Conservation (phyloP, 2,888 invertebrate species). For the Plagodis pulveraria region DNA sequence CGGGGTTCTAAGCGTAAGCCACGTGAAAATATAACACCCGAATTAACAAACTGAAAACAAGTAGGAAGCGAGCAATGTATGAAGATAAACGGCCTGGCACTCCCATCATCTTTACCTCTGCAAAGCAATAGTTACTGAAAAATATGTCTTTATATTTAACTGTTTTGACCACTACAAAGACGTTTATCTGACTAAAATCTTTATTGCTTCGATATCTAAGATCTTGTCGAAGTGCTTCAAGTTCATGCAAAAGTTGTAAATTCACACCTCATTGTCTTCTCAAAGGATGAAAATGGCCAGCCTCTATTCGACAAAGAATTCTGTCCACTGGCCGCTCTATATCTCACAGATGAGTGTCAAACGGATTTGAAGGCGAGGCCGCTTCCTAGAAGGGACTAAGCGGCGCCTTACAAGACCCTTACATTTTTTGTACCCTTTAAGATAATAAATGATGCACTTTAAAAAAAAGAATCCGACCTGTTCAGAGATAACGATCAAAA, state of each 20-base stretch:
- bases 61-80: not conserved
- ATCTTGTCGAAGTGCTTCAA: conserved; percentile 35
- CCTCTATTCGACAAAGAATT: conserved; percentile 66
- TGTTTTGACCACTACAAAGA: not conserved
- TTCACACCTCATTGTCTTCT: conserved; percentile 73
- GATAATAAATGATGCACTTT: conserved; percentile 82
- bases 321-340: conserved; percentile 71
- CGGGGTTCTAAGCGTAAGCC: conserved; percentile 38
- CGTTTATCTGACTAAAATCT: conserved; percentile 37
- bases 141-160: not conserved
- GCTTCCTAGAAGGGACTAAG: conserved; percentile 80
- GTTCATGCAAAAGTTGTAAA: conserved; percentile 59
- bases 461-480: conserved; percentile 82
- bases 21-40: conserved; percentile 15
- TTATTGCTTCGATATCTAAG: conserved; percentile 48
- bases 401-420: conserved; percentile 79
- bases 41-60: conserved; percentile 17
- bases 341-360: conserved; percentile 82
- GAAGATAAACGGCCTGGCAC: not conserved
- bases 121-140: too few relatives aligned
- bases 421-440: conserved; percentile 78
- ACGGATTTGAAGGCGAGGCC: conserved; percentile 70
- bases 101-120: not conserved
- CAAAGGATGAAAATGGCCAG: conserved; percentile 45
- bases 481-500: conserved; percentile 82